Evolutionary conservation across 2,113 vertebrate genomes (phyloP), one percentile per base, ranked within the genome.

Genomic region (Nycticryphes semicollaris): DNA sequence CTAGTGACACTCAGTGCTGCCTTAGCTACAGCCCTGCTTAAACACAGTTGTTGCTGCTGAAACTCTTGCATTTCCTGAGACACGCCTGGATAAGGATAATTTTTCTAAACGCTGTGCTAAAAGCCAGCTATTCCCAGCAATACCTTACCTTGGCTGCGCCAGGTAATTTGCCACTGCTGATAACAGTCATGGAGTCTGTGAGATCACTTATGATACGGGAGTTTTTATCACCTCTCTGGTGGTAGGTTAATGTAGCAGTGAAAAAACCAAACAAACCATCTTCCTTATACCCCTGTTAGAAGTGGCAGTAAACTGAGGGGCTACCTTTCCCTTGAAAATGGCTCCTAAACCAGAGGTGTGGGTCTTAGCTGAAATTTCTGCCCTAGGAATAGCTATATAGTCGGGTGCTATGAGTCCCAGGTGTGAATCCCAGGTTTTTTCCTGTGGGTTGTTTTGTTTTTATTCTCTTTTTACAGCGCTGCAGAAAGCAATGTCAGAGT

Each of bases 81-180:
- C 73, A 87, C 1, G 6, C 47, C 66, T 37, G 31, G 73, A 66
- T 64, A 90, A 74, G 77, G 84, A 47, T 92, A 93, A 78, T 93
- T 94, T 92, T 78, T 43, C 67, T 57, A 69, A 93, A 20, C 48
- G 7, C 73, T 83, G 86, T n/a, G 77, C 89, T 97, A 93, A 96
- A 82, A 95, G 76, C 22, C 37, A 62, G 64, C 80, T 94, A 66
- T 91, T 91, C 66, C 69, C 64, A 84, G 54, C 66, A 87, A 78
- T 62, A n/a, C 92, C 60, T 64, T 78, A 24, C 60, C 45, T 86
- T 78, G 76, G 80, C 92, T 87, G 77, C 87, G 94, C 88, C 74
- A 63, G 74, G 92, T 91, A 87, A 93, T 96, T 96, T 94, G 74
- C 86, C 69, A 35, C 70, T 92, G 84, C 89, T 93, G 96, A 30